Evolutionary conservation across 2,888 invertebrate species (phyloP).

Genomic region (Troides oblongomaculatus): DNA sequence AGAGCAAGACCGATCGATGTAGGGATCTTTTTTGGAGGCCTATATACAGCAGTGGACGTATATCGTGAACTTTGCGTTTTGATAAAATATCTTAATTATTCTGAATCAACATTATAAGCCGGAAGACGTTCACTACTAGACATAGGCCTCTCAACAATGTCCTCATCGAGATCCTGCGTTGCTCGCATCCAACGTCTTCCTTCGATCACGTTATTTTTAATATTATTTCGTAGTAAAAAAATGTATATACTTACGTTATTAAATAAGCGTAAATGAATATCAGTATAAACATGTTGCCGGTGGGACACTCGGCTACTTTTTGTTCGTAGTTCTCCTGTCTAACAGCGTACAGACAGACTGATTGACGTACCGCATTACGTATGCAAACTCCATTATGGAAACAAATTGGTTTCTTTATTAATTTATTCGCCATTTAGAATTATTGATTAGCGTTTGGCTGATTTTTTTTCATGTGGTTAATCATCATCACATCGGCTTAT

Average conservation of each 20-base stretch:
- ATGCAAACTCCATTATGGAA: constrained; percentile 46
- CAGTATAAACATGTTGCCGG: constrained; percentile 33
- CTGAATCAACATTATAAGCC: no score
- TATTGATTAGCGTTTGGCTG: neutral
- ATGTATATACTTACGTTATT: constrained; percentile 28
- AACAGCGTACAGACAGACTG: constrained; percentile 32
- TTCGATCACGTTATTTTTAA: neutral
- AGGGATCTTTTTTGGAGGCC: no score
- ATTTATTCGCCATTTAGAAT: constrained; percentile 6
- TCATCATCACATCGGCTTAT: no score
- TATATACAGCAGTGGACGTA: no score
- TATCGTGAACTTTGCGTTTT: no score
- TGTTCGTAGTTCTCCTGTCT: neutral
- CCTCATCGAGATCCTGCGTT: no score
- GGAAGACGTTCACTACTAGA: no score
- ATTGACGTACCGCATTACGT: constrained; percentile 46
- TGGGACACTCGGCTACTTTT: constrained; percentile 35
- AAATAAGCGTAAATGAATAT: constrained; percentile 20
- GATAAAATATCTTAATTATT: no score
- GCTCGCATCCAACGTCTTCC: no score
- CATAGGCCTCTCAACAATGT: no score
- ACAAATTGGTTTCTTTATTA: constrained; percentile 31
- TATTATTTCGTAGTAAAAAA: constrained; percentile 2
- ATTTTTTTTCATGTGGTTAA: neutral
- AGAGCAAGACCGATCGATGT: no score